Percentiles rank a stretch among this genome's conserved stretches.
These are phyloP conservation scores for Drosophila nannoptera DNA, from an alignment of 1,140 invertebrate genomes.

Conservation along the genomic window DNA sequence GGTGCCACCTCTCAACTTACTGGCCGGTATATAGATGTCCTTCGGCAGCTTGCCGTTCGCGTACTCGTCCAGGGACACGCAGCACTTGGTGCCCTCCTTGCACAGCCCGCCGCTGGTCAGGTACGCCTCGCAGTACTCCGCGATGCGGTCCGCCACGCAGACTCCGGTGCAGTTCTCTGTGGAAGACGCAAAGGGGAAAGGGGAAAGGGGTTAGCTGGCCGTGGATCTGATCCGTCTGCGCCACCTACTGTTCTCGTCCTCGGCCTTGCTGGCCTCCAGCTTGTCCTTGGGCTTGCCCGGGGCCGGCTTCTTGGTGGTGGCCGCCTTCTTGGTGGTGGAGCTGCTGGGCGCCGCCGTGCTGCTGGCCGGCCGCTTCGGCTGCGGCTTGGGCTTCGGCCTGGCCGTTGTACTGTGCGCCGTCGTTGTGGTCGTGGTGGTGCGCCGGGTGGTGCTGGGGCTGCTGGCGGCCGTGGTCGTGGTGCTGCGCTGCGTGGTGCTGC, in stretches of 20 bases:
- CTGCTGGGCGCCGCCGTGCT: slow-evolving; percentile 76
- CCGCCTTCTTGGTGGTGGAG: slow-evolving; percentile 74
- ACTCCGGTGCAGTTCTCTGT: slow-evolving; percentile 85
- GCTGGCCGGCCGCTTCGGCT: slow-evolving; percentile 61
- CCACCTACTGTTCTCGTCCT: slow-evolving; percentile 59
- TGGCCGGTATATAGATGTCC: slow-evolving; percentile 85
- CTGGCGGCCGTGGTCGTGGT: slow-evolving; percentile 71
- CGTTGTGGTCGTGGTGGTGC: slow-evolving; percentile 74
- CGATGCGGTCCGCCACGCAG: slow-evolving; percentile 89
- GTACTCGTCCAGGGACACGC: slow-evolving; percentile 86
- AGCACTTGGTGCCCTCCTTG: slow-evolving; percentile 85
- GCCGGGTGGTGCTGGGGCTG: slow-evolving; percentile 61
- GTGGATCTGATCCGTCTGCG: background rate
- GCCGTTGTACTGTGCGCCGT: slow-evolving; percentile 69
- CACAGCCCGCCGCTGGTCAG: slow-evolving; percentile 85
- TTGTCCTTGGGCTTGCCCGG: slow-evolving; percentile 61
- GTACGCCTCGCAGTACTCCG: slow-evolving; percentile 91
- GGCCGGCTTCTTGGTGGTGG: slow-evolving; percentile 60
- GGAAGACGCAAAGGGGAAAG: no score
- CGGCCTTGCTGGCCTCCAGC: slow-evolving; percentile 49
- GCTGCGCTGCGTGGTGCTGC: slow-evolving; percentile 72
- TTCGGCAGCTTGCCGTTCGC: slow-evolving; percentile 83
- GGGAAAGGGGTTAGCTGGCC: background rate
- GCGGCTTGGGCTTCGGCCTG: slow-evolving; percentile 70
- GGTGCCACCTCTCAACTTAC: slow-evolving; percentile 52